Evolutionary conservation across 2,113 vertebrate species (phyloP), one percentile per base, ranked within the genome.

Genomic region (Propithecus coquereli): DNA sequence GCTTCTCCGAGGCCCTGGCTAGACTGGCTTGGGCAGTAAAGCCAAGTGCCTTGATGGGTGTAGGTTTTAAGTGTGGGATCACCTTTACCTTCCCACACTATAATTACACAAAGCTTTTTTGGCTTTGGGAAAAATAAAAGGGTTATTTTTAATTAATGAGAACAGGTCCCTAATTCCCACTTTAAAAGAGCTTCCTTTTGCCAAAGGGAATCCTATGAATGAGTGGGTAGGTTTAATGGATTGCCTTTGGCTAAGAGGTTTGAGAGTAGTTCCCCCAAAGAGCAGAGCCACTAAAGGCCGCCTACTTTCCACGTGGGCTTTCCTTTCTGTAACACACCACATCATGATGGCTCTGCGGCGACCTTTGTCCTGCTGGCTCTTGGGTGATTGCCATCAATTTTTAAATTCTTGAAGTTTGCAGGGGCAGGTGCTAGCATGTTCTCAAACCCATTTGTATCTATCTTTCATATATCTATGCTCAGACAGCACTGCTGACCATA

Each of bases 11-110:
- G 94, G 94, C 76, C 52, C 61, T 74, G 84, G 94, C 90, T 50
- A 59, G 84, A 96, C 98, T 94, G 89, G 97, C 96, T 82, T 82
- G 96, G 97, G 97, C 97, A 98, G 97, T 93, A 85, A 84, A 87
- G 47, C 61, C 93, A 59, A 45, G 91, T 10, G 8, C 52, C 47
- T 85, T 18, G 66, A 94, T 74, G 87, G 90, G 93, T 47, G 57
- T 87, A 76, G 87, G n/a, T 34, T 32, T 68, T 32, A 83, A 74
- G 57, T 86, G 57, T 77, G 76, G 50, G 79, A 80, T 87, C 50
- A 30, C 43, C 54, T 76, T 70, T 65, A 30, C 71, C 65, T 91
- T 82, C 87, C 82, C 37, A 90, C 89, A 88, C 92, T 71, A 6
- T 40, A 91, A 97, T 96, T 95, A 94, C 43, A 57, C 8, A 97